These are phyloP conservation scores for Geotrupes spiniger DNA, from an alignment of 2,888 invertebrate species.

Conservation along the genomic window DNA sequence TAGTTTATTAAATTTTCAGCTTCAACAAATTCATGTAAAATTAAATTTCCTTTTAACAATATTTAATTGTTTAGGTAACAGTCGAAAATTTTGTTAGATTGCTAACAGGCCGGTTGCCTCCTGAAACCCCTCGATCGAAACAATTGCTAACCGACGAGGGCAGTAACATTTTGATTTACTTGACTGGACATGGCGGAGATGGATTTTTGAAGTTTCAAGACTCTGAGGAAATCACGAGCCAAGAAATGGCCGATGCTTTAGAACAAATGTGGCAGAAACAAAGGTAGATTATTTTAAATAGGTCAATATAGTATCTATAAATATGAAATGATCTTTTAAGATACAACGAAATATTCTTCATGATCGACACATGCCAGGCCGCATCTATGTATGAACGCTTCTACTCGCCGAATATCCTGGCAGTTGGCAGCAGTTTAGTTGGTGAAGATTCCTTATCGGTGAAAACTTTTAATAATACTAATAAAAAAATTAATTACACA, in stretches of 20 bases:
- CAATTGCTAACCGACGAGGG: constrained; percentile 93
- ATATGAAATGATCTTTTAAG: constrained; percentile 55
- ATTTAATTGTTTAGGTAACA: constrained; percentile 66
- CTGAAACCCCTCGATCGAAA: constrained; percentile 93
- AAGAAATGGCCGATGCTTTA: constrained; percentile 96
- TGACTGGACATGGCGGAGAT: constrained; percentile 97
- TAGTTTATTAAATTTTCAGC: too few relatives aligned
- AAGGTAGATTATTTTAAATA: constrained; percentile 57
- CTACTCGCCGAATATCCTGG: constrained; percentile 96
- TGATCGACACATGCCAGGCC: constrained; percentile 99
- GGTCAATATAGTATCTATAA: too few relatives aligned
- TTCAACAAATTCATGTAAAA: too few relatives aligned
- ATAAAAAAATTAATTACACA: not conserved
- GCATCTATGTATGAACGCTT: constrained; percentile 98
- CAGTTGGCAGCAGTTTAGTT: constrained; percentile 94
- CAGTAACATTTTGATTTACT: constrained; percentile 93
- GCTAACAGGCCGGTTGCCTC: constrained; percentile 87
- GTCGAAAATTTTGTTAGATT: constrained; percentile 98
- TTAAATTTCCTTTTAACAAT: too few relatives aligned
- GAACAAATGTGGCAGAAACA: constrained; percentile 99
- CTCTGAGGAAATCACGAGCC: constrained; percentile 97
- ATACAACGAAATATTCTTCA: constrained; percentile 97
- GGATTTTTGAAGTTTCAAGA: constrained; percentile 99
- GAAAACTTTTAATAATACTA: constrained; percentile 42
- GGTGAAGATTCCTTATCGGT: constrained; percentile 98